A percentile compares a stretch with the other conserved stretches of the same genome.
Evolutionary conservation across 2,888 invertebrate species (phyloP).

Genomic region (Ctena decussata): DNA sequence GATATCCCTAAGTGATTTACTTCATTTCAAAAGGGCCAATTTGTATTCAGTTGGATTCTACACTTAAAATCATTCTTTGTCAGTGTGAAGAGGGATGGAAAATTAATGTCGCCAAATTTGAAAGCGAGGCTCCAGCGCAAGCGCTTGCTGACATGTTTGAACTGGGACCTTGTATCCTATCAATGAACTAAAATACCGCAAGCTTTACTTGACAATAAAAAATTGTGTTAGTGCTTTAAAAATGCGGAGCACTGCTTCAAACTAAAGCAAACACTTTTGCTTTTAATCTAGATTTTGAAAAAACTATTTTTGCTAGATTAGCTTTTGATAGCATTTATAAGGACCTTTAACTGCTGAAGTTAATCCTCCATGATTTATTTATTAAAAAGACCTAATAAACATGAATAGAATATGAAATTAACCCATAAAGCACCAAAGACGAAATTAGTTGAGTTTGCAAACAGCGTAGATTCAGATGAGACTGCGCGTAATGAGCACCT

Average conservation of each 20-base stretch:
- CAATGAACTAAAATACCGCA: too few species aligned
- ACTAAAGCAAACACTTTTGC: neutral
- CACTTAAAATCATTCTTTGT: neutral
- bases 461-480: too few species aligned
- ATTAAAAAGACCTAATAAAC: neutral
- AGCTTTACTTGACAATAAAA: too few species aligned
- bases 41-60: neutral
- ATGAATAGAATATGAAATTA: neutral
- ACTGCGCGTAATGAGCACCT: too few species aligned
- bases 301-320: neutral
- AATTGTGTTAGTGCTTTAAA: neutral
- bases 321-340: neutral
- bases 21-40: neutral
- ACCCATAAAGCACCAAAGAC: too few species aligned
- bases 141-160: neutral
- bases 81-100: neutral
- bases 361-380: neutral
- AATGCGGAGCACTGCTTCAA: neutral
- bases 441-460: too few species aligned
- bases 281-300: neutral
- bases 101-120: constrained; percentile 7
- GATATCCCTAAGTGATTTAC: neutral
- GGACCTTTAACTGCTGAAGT: neutral
- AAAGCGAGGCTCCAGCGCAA: neutral
- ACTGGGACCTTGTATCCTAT: neutral